Percentiles rank a stretch among this genome's conserved stretches.
These are phyloP conservation scores for Felis catus DNA, from an alignment of 2,113 vertebrate genomes.

Conservation along the genomic window DNA sequence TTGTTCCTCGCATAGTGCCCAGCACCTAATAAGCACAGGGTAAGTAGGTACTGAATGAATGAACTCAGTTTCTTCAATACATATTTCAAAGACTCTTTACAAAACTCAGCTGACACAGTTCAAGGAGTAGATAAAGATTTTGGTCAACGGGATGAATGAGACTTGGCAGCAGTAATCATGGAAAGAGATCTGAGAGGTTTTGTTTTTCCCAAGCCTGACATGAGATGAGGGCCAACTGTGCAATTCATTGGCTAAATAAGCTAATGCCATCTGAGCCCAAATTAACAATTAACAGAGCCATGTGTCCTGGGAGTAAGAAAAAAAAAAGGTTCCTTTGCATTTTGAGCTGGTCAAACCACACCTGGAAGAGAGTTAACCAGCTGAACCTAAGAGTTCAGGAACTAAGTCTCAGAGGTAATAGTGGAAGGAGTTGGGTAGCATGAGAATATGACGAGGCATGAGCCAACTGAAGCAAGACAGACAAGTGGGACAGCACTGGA, in stretches of 20 bases:
- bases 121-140: constrained; percentile 37
- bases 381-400: background rate
- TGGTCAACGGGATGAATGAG: constrained; percentile 4
- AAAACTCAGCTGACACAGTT: background rate
- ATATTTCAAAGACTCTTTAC: constrained; percentile 28
- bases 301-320: background rate
- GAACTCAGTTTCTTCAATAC: background rate
- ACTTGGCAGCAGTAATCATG: background rate
- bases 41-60: background rate
- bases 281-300: constrained; percentile 18
- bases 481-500: too few species aligned
- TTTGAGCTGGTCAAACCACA: background rate
- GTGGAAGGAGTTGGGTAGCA: background rate
- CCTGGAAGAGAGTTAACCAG: background rate
- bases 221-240: background rate
- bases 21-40: background rate
- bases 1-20: background rate
- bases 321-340: background rate
- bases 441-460: background rate
- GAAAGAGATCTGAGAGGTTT: background rate
- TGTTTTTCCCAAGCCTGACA: background rate
- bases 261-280: background rate
- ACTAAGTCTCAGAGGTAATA: background rate
- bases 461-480: background rate
- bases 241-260: background rate